A percentile compares a stretch with the other conserved stretches of the same genome.
These are phyloP conservation scores for Calidris pygmaea DNA, from an alignment of 2,113 vertebrate species.

Conservation along the genomic window DNA sequence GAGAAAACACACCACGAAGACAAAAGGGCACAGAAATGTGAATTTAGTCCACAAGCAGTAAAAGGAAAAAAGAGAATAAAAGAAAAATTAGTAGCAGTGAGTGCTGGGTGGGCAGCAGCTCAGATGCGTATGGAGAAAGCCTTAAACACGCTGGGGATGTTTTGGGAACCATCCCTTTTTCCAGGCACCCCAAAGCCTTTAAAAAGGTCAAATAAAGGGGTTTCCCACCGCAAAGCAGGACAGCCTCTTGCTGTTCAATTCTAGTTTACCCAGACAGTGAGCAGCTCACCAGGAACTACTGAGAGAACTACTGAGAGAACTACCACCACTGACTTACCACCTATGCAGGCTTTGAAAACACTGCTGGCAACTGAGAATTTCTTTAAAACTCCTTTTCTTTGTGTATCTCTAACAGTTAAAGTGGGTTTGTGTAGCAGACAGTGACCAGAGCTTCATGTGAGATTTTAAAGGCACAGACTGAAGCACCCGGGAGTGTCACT, in stretches of 20 bases:
- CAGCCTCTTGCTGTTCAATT: neutral
- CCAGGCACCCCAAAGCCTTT: neutral
- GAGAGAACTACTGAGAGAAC: neutral
- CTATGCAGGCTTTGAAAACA: neutral
- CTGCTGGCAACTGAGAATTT: neutral
- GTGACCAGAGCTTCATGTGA: neutral
- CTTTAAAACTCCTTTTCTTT: neutral
- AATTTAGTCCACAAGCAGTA: constrained; percentile 50
- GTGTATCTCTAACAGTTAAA: neutral
- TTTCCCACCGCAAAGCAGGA: neutral
- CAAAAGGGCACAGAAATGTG: constrained; percentile 58
- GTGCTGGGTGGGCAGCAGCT: neutral
- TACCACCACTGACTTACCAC: neutral
- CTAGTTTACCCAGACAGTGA: neutral
- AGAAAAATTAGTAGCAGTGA: constrained; percentile 36
- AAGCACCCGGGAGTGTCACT: neutral
- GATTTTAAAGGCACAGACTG: neutral
- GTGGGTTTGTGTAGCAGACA: neutral
- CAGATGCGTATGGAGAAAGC: neutral
- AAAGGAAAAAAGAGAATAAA: neutral
- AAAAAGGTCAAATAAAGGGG: neutral
- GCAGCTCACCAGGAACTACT: neutral
- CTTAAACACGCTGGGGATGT: neutral
- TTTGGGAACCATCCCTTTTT: neutral
- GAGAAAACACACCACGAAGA: constrained; percentile 66